Conservation (phyloP, 2,797 vertebrate species). For the Serranus cabrilla region DNA sequence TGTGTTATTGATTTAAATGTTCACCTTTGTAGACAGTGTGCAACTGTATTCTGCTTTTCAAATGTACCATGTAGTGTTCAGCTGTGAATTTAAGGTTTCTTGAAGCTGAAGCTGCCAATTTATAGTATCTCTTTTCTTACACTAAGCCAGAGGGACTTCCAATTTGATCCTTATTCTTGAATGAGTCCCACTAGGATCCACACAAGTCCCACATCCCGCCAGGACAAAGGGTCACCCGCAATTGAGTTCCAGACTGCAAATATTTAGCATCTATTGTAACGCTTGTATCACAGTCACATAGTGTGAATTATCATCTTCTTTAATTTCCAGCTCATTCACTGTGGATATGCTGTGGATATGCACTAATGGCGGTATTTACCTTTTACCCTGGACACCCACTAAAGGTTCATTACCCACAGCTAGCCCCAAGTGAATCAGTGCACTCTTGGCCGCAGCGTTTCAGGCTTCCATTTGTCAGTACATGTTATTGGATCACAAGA, state of each 20-base stretch:
- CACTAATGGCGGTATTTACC: constrained; percentile 30
- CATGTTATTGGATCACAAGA: constrained; percentile 18
- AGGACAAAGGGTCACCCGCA: constrained; percentile 69
- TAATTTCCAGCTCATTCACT: constrained; percentile 24
- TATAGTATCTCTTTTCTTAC: constrained; percentile 33
- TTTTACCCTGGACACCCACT: background rate
- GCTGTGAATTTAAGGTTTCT: constrained; percentile 34
- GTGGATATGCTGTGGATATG: constrained; percentile 15
- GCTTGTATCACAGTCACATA: constrained; percentile 43
- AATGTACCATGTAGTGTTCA: constrained; percentile 30
- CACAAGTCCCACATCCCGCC: constrained; percentile 59
- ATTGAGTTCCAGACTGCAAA: constrained; percentile 59
- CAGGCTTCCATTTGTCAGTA: constrained; percentile 36
- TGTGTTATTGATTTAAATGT: constrained; percentile 71
- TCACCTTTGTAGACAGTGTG: constrained; percentile 52
- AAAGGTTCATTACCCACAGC: constrained; percentile 30
- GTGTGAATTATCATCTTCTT: constrained; percentile 47
- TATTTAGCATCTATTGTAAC: constrained; percentile 63
- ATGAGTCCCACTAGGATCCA: constrained; percentile 68
- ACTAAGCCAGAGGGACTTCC: constrained; percentile 27
- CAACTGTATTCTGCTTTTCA: constrained; percentile 48
- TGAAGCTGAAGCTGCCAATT: constrained; percentile 35
- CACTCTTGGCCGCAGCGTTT: background rate
- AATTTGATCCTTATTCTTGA: constrained; percentile 43
- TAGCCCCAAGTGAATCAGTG: constrained; percentile 9